These are phyloP conservation scores for Ceratotherium simum DNA, from an alignment of 2,113 vertebrate genomes.

Conservation along the genomic window DNA sequence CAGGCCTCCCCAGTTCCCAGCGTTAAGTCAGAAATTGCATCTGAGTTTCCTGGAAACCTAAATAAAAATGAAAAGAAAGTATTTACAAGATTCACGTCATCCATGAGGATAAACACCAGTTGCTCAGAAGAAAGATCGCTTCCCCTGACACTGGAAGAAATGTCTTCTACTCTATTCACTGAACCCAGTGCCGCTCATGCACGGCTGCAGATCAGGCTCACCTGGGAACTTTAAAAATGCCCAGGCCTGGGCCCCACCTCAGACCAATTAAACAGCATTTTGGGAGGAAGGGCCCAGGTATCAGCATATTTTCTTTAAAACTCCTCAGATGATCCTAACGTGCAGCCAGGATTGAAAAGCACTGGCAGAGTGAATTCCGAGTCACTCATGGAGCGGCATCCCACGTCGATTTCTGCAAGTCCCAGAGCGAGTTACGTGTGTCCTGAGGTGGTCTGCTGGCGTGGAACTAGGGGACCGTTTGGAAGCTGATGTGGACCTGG, in stretches of 20 bases:
- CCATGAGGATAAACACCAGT: neutral
- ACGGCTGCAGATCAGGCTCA: neutral
- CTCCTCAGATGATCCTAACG: neutral
- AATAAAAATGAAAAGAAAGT: neutral
- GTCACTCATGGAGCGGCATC: fast-evolving
- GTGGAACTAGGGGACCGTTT: fast-evolving
- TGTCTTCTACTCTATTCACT: neutral
- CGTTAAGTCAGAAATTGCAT: neutral
- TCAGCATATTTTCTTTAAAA: neutral
- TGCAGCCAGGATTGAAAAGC: neutral
- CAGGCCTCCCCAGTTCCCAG: neutral
- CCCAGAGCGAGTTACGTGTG: neutral
- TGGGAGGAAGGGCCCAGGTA: neutral
- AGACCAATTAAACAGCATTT: neutral
- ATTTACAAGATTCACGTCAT: neutral
- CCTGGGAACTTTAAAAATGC: neutral
- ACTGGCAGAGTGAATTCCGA: neutral
- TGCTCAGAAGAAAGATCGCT: neutral
- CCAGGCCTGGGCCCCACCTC: too few relatives aligned
- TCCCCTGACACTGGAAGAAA: neutral
- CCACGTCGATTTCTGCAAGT: neutral
- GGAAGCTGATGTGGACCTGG: neutral
- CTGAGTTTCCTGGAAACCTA: neutral
- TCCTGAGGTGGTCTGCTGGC: neutral
- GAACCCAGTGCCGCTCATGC: neutral